These are phyloP conservation scores for Carassius auratus DNA, from an alignment of 2,113 vertebrate species.

Conservation along the genomic window DNA sequence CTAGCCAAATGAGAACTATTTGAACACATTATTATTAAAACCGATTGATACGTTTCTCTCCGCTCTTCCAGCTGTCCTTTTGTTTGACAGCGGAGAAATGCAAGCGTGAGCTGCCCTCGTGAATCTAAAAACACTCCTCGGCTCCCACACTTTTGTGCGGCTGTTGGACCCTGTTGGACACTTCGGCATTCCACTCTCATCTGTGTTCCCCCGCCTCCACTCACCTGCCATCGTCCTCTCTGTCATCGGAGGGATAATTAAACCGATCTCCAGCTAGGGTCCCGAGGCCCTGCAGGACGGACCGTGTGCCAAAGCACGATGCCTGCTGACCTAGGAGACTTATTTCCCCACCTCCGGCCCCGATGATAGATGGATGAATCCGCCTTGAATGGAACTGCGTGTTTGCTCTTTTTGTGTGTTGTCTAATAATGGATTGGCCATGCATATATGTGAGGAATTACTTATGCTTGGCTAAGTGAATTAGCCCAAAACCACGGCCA, in stretches of 20 bases:
- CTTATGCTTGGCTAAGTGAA: slow-evolving; percentile 70
- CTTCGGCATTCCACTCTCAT: slow-evolving; percentile 35
- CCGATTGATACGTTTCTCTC: background rate
- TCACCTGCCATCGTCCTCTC: slow-evolving; percentile 46
- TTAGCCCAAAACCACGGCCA: slow-evolving; percentile 73
- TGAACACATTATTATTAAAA: slow-evolving; percentile 12
- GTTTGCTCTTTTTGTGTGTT: slow-evolving; percentile 52
- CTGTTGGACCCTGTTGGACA: slow-evolving; percentile 15
- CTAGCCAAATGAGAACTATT: background rate
- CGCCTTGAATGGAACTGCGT: slow-evolving; percentile 50
- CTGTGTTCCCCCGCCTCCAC: background rate
- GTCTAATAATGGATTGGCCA: slow-evolving; percentile 64
- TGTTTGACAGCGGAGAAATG: background rate
- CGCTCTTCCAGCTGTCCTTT: slow-evolving; percentile 2
- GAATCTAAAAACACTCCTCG: background rate
- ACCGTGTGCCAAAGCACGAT: slow-evolving; percentile 56
- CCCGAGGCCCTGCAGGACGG: slow-evolving; percentile 13
- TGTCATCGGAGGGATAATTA: slow-evolving; percentile 59
- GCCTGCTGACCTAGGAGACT: slow-evolving; percentile 60
- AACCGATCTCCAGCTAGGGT: slow-evolving; percentile 35
- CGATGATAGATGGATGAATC: slow-evolving; percentile 67
- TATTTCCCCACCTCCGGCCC: slow-evolving; percentile 61
- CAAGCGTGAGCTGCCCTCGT: background rate
- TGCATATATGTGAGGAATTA: slow-evolving; percentile 68
- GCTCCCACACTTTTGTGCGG: background rate